Base-by-base conservation (phyloP, 1,140 invertebrate genomes). In the Eriocheir sinensis region DNA sequence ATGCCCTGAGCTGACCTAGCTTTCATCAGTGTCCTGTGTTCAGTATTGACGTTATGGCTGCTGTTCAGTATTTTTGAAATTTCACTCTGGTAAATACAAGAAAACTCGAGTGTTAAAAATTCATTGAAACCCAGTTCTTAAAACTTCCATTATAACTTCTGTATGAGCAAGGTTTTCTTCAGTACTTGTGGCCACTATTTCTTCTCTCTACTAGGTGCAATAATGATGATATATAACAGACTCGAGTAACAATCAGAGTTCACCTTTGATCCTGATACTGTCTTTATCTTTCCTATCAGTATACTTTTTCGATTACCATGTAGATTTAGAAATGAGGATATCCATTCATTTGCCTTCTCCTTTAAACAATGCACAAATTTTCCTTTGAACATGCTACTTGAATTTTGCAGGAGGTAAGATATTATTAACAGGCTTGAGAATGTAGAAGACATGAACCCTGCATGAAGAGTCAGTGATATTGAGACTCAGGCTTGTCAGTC, bases 361-460 rank as follows among this genome's bases (percentile, higher is more conserved):
- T 80, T 41, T 72, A 93, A 88, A 32, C 91, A 92, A 48, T 83
- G 91, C 80, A 92, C 81, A 89, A 94, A 94, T 94, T 89, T 94
- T 89, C 85, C 93, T 94, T 94, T 94, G 93, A 89, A 94, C 93
- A 94, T 94, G 93, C 93, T 94, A 60, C 93, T 94, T 94, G 93
- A 94, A 89, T 89, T 89, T 94, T 89, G 93, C 60, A 94, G 93
- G 93, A 94, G 93, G 93, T 94, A 94, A 94, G 93, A 94, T 36
- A 94, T 44, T 40, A 89, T 15, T 80, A 48, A 89, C 30, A 72
- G 86, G 86, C 86, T 89, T 89, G 85, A 94, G 93, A 79, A 32
- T 88, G 86, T 88, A 89, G 60, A 89, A 89, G 36, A 72, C 38
- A 41, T 79, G 38, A 60, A 79, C 93, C 93, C 72, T 94, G 93